Percentiles rank a stretch among this genome's conserved stretches.
Evolutionary conservation across 64 coral and sea anemone species (phyloP).

Genomic region (Platygyra sinensis): DNA sequence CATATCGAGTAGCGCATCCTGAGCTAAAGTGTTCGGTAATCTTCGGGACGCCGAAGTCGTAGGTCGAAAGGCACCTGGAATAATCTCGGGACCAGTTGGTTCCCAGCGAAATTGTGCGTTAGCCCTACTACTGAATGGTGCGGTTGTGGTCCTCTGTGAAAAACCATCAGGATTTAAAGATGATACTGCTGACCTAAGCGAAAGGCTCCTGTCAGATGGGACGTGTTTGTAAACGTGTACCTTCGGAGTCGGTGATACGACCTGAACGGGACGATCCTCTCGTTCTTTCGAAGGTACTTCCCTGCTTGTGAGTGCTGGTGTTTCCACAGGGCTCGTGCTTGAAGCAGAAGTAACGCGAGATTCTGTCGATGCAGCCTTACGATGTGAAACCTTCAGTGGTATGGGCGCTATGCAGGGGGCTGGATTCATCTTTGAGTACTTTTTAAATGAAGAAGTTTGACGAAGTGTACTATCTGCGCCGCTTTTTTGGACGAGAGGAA

Average conservation of each 20-base stretch:
- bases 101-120: slow-evolving; percentile 5
- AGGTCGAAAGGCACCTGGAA: neutral
- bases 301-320: neutral
- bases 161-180: neutral
- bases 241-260: neutral
- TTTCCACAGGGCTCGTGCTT: neutral
- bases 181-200: neutral
- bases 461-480: neutral
- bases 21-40: neutral
- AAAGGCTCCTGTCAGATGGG: neutral
- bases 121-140: neutral
- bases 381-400: neutral
- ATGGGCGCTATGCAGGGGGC: neutral
- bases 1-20: slow-evolving; percentile 9
- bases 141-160: neutral
- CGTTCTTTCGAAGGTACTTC: neutral
- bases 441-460: neutral
- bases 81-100: neutral
- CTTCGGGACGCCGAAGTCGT: neutral
- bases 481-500: neutral
- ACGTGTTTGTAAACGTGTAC: neutral
- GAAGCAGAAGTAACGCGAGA: neutral
- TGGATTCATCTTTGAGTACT: neutral
- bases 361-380: neutral
- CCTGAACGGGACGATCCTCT: neutral